Conservation (phyloP, 2,113 vertebrate genomes). For the Mellivora capensis region DNA sequence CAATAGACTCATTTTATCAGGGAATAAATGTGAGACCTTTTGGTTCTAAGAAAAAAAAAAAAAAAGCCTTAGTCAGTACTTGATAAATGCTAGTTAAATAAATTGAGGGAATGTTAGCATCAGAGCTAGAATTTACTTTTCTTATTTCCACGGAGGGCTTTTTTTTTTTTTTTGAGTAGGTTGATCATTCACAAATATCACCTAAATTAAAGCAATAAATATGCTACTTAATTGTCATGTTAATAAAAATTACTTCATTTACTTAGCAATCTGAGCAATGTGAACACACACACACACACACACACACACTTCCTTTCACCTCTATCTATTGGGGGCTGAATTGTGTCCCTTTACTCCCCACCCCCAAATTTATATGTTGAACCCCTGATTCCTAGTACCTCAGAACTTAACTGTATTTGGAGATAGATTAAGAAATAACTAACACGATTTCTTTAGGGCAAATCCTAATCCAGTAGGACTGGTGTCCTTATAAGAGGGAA, state of each 20-base stretch:
- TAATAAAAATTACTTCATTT: conserved; percentile 14
- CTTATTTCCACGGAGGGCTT: neutral
- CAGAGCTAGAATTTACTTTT: conserved; percentile 3
- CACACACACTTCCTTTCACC: neutral
- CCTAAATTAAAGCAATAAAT: conserved; percentile 15
- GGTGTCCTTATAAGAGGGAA: neutral
- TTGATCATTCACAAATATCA: conserved; percentile 12
- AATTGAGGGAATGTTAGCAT: neutral
- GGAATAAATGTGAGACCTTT: too few species aligned
- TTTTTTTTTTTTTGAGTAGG: neutral
- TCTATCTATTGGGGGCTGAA: neutral
- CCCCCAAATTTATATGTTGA: neutral
- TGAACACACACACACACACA: neutral
- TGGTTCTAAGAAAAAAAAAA: too few species aligned
- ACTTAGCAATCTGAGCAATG: neutral
- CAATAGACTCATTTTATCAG: too few species aligned
- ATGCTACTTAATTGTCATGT: neutral
- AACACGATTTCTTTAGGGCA: neutral
- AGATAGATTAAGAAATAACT: neutral
- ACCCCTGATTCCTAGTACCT: neutral
- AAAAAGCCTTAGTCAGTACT: neutral
- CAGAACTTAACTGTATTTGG: neutral
- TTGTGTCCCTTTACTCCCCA: neutral
- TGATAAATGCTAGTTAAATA: neutral
- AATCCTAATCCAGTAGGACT: neutral